Evolutionary conservation across 2,113 vertebrate genomes (phyloP).

Genomic region (Muntiacus reevesi): DNA sequence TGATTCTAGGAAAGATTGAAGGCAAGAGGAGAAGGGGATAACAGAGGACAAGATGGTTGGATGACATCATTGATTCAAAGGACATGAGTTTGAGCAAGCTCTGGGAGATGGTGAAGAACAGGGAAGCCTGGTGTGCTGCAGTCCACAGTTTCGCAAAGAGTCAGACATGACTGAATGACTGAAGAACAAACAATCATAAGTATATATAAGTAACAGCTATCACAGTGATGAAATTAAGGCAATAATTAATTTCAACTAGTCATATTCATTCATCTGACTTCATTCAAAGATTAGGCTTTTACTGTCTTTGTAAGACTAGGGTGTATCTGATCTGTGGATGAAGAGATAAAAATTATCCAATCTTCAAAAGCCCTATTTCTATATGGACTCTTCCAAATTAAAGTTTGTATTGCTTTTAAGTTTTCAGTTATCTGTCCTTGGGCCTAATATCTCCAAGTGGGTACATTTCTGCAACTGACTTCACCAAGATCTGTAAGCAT

Average conservation of each 20-base stretch:
- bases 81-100: neutral
- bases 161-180: neutral
- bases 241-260: neutral
- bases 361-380: neutral
- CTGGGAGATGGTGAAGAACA: neutral
- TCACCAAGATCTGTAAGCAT: neutral
- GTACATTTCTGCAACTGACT: neutral
- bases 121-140: neutral
- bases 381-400: neutral
- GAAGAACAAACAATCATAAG: neutral
- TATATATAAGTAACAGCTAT: neutral
- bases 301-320: neutral
- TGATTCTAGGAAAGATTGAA: neutral
- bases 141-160: fast-evolving
- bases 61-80: neutral
- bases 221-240: neutral
- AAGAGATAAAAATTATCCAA: neutral
- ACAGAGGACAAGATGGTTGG: neutral
- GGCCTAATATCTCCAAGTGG: neutral
- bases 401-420: neutral
- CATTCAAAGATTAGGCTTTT: neutral
- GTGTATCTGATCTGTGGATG: neutral
- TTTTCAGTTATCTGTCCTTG: neutral
- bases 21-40: neutral
- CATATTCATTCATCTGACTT: neutral